Evolutionary conservation across 2,888 invertebrate species (phyloP), one percentile per base, ranked within the genome.

Genomic region (Elegia similella): DNA sequence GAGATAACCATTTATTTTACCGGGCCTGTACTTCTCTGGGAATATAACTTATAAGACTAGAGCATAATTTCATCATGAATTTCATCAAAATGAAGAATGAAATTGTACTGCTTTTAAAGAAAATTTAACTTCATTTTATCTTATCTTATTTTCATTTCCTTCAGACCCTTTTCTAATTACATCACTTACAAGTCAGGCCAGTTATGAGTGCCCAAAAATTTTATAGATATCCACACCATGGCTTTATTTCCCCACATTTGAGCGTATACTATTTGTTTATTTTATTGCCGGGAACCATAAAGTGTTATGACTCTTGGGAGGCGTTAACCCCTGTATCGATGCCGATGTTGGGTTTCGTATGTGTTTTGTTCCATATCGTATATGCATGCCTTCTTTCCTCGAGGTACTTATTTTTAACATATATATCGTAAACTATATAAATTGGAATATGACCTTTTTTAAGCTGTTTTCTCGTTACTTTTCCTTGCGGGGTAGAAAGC

Each of bases 221-320:
- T 52, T 59, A 47, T 29, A 29, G 29, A 13, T 29, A 42, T 55
- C 52, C 46, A 50, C 32, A 43, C 48, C 13, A 57, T 23, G 52
- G 58, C 52, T 46, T 60, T 59, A 60, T 56, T 60, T 56, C 53
- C 57, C 50, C 60, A n/a, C n/a, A 48, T 58, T 60, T 48, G 55
- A 30, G 58, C 46, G 42, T 50, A 56, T 56, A 43, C 57, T 50
- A 55, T 60, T 60, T 59, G 63, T 61, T 59, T 59, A 57, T 59
- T 62, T 60, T 59, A 57, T 53, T 55, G 50, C 58, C 57, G 55
- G 55, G 55, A 50, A 48, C 52, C 52, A 62, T 60, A 62, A 64
- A 63, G 58, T 59, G 55, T 58, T 59, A 57, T 60, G 58, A 59
- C 58, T 59, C 62, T 62, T 62, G 58, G 61, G 62, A 62, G 59